Evolutionary conservation across 2,888 invertebrate species (phyloP).

Genomic region (Schizaphis graminum): DNA sequence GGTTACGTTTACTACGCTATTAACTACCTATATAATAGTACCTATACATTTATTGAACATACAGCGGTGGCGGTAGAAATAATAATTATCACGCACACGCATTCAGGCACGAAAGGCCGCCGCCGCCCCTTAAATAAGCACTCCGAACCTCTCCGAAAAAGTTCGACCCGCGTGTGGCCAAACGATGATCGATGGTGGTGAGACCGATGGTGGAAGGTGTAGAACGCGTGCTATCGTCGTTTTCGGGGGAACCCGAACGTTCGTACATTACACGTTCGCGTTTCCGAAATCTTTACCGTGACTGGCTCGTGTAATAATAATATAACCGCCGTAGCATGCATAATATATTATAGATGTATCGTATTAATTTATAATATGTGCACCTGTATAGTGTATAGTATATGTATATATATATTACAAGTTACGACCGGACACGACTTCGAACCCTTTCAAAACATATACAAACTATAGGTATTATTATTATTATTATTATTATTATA

Average conservation of each 20-base stretch:
- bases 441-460: neutral
- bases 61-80: constrained; percentile 2
- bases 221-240: neutral
- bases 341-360: neutral
- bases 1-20: neutral
- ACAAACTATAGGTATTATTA: neutral
- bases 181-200: neutral
- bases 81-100: constrained; percentile 56
- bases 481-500: neutral
- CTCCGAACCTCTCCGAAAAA: neutral
- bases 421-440: neutral
- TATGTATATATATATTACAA: neutral
- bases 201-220: neutral
- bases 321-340: neutral
- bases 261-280: neutral
- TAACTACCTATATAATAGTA: neutral
- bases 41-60: neutral
- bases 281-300: constrained; percentile 23
- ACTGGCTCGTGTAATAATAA: neutral
- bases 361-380: constrained; percentile 5
- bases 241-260: neutral
- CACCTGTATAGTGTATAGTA: neutral
- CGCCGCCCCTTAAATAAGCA: neutral
- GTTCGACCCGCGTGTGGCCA: neutral
- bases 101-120: neutral